Base-by-base conservation (phyloP, 2,888 invertebrate species). In the Neocrepidodera transversa region DNA sequence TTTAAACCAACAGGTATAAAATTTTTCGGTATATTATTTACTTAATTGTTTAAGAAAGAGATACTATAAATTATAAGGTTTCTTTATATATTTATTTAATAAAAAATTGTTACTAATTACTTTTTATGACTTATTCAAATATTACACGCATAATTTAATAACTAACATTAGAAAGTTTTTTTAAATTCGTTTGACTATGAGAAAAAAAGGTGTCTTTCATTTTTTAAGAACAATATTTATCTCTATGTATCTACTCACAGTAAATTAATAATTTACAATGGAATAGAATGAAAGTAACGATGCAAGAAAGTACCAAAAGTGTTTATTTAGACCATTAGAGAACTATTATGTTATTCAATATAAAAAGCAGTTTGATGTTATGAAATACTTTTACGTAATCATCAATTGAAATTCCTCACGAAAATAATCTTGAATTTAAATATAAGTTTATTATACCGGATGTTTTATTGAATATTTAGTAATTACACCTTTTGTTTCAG, bases 381-480 rank as follows among this genome's bases (percentile, higher is more conserved):
- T 11, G 20, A 49, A 49, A 49, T 49, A 20, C n/a, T 35, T 30
- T 49, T 49, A 49, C 36, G 36, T 14, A 49, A 49, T n/a, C n/a
- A n/a, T n/a, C n/a, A n/a, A n/a, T n/a, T n/a, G n/a, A n/a, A n/a
- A n/a, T n/a, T n/a, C n/a, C n/a, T n/a, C n/a, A n/a, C n/a, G n/a
- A n/a, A n/a, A n/a, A n/a, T n/a, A n/a, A n/a, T n/a, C n/a, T n/a
- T n/a, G n/a, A n/a, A n/a, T n/a, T n/a, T n/a, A n/a, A n/a, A n/a
- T n/a, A n/a, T n/a, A n/a, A n/a, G n/a, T n/a, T n/a, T n/a, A n/a
- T n/a, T n/a, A n/a, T n/a, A n/a, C n/a, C n/a, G n/a, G n/a, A n/a
- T n/a, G n/a, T n/a, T n/a, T n/a, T n/a, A n/a, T n/a, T n/a, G n/a
- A n/a, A n/a, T n/a, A n/a, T n/a, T n/a, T n/a, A n/a, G n/a, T n/a